A percentile compares a stretch with the other conserved stretches of the same genome.
phyloP scores from a whole-genome alignment of 2,113 vertebrate genomes.

The Cepphus grylle region DNA sequence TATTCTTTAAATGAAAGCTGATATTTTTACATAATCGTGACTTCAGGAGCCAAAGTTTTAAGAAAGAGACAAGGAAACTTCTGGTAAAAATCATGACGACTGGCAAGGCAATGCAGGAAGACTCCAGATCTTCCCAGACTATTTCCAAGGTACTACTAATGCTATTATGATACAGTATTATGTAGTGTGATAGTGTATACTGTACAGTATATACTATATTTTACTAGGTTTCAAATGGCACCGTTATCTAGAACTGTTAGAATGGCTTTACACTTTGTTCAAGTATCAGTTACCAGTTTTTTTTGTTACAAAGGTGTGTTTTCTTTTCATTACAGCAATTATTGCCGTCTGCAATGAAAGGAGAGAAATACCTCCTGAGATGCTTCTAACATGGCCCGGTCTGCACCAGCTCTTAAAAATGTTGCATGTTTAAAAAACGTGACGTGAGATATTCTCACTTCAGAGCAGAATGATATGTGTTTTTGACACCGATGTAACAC shows the following conservation, averaged over 20 bases:
- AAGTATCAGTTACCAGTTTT: background rate
- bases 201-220: background rate
- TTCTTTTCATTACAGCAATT: background rate
- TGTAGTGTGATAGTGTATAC: background rate
- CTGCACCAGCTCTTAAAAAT: background rate
- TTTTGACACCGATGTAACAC: background rate
- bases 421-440: background rate
- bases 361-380: background rate
- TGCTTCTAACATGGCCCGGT: background rate
- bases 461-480: background rate
- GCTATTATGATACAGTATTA: background rate
- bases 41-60: background rate
- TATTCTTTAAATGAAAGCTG: background rate
- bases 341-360: background rate
- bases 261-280: background rate
- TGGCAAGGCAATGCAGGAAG: background rate
- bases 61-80: background rate
- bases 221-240: background rate
- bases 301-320: background rate
- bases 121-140: background rate
- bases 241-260: background rate
- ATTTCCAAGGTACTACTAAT: background rate
- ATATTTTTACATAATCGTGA: background rate
- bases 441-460: background rate
- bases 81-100: background rate